Evolutionary conservation across 2,797 vertebrate genomes (phyloP).

Genomic region (Gallinago stenura): DNA sequence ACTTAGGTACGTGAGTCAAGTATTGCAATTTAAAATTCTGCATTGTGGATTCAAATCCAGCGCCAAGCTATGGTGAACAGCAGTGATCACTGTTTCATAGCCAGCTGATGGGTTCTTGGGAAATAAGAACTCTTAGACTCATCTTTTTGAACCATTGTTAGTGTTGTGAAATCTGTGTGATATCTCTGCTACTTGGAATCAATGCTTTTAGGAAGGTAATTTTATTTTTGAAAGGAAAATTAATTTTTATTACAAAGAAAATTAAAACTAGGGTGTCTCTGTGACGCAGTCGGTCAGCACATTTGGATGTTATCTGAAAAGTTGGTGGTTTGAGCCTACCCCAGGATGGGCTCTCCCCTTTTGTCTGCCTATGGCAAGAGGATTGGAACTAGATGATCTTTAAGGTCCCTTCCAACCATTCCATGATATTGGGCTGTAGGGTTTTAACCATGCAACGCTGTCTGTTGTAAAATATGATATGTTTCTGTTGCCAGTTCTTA

Average conservation of each 20-base stretch:
- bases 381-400: neutral
- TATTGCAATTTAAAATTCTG: neutral
- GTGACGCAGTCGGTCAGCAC: conserved; percentile 74
- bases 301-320: conserved; percentile 74
- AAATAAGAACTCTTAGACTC: neutral
- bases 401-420: neutral
- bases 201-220: neutral
- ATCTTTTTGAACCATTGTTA: neutral
- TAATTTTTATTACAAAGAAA: neutral
- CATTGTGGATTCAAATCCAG: neutral
- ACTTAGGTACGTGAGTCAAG: neutral
- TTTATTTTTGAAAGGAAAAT: neutral
- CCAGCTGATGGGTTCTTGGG: neutral
- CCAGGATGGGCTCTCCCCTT: conserved; percentile 51
- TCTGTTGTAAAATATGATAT: neutral
- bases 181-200: neutral
- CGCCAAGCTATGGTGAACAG: neutral
- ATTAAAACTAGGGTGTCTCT: neutral
- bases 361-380: neutral
- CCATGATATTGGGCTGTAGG: neutral
- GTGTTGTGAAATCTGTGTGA: accelerated
- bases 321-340: conserved; percentile 80
- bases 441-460: neutral
- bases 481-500: neutral
- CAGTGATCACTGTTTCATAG: neutral